A percentile compares a stretch with the other conserved stretches of the same genome.
These are phyloP conservation scores for Cetoscarus ocellatus DNA, from an alignment of 2,797 vertebrate species.

Conservation along the genomic window DNA sequence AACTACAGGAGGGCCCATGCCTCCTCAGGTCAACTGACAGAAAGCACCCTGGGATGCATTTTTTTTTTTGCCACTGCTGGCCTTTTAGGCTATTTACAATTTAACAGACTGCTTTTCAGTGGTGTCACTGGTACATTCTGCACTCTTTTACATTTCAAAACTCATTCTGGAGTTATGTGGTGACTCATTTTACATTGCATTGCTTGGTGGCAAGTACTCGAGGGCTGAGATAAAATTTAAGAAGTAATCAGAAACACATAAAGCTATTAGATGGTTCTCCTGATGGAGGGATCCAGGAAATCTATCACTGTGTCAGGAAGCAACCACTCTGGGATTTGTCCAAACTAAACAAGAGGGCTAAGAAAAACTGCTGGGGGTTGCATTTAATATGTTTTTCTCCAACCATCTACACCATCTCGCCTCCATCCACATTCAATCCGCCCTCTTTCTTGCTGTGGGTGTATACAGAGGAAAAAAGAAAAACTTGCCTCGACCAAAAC, in stretches of 20 bases:
- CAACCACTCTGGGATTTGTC: constrained; percentile 61
- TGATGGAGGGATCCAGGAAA: constrained; percentile 49
- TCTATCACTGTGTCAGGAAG: constrained; percentile 59
- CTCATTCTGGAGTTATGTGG: constrained; percentile 6
- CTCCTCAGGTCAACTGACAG: background rate
- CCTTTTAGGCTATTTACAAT: constrained; percentile 44
- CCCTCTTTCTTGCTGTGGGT: constrained; percentile 51
- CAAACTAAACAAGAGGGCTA: constrained; percentile 60
- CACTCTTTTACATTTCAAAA: constrained; percentile 30
- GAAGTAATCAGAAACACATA: constrained; percentile 48
- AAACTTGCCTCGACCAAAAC: constrained; percentile 70
- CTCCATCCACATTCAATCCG: constrained; percentile 68
- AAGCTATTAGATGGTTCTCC: constrained; percentile 38
- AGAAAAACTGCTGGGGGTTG: constrained; percentile 58
- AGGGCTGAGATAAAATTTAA: constrained; percentile 24
- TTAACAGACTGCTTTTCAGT: constrained; percentile 50
- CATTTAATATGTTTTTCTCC: constrained; percentile 59
- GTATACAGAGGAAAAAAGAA: constrained; percentile 39
- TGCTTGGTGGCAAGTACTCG: constrained; percentile 27
- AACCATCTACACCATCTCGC: constrained; percentile 62
- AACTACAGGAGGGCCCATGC: background rate
- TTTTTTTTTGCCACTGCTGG: constrained; percentile 32
- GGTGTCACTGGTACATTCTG: constrained; percentile 29
- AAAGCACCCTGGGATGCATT: background rate
- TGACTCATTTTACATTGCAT: constrained; percentile 38